phyloP scores from a whole-genome alignment of 2,113 vertebrate species.

The Sebastes fasciatus region DNA sequence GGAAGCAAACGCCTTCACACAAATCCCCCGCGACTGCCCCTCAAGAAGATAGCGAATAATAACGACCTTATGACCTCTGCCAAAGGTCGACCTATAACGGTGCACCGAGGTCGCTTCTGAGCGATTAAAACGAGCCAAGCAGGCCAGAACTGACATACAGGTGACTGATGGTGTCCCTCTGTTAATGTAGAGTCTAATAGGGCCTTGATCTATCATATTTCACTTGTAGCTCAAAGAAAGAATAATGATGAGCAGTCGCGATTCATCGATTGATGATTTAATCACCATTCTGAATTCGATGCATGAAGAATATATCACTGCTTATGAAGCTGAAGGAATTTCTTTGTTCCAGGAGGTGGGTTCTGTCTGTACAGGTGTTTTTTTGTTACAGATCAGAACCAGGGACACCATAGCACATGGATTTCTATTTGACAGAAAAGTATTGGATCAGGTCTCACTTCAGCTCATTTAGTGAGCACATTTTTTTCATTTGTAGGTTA shows the following conservation, averaged over 20 bases:
- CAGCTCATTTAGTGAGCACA: not conserved
- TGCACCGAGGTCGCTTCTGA: constrained; percentile 4
- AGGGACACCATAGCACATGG: not conserved
- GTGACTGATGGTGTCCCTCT: constrained; percentile 4
- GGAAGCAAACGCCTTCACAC: constrained; percentile 30
- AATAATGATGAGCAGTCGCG: not conserved
- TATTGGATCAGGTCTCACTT: not conserved
- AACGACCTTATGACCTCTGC: constrained; percentile 46
- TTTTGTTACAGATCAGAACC: not conserved
- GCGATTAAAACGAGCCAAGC: constrained; percentile 2
- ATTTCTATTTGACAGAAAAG: not conserved
- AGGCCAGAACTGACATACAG: not conserved
- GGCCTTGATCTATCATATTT: constrained; percentile 8
- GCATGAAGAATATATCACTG: not conserved
- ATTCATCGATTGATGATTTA: not conserved
- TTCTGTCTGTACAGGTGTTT: not conserved
- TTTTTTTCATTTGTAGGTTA: not conserved
- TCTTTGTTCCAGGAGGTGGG: not conserved
- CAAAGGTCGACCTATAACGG: constrained; percentile 23
- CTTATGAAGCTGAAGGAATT: not conserved
- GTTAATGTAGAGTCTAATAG: not conserved
- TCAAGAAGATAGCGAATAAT: constrained; percentile 35
- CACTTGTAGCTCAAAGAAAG: not conserved
- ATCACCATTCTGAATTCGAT: not conserved
- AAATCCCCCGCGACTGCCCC: constrained; percentile 50